Base-by-base conservation (phyloP, 2,113 vertebrate species). In the Embiotoca jacksoni region DNA sequence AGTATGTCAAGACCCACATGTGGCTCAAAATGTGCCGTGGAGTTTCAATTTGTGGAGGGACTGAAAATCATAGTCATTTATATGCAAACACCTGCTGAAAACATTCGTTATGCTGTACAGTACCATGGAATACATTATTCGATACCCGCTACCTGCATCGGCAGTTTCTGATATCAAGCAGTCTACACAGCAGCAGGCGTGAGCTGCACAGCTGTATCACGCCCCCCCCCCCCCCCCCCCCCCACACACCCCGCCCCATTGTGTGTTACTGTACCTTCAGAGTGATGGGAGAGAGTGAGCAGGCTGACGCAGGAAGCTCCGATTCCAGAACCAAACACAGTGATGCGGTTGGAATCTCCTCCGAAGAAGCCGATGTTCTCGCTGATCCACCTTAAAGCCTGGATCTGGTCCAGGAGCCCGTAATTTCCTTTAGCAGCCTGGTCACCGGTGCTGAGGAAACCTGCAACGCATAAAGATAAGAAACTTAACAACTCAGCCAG, bases 361-460 rank as follows among this genome's bases (percentile, higher is more conserved):
- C 98, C 98, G 7, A 99, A 99, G 95, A 98, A 99, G 85, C 96
- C 98, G 31, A 99, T 97, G 89, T 99, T 99, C 92, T 99, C 98
- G 0, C 98, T 99, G 92, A 99, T 97, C 98, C 98, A 99, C 71
- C 98, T 96, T 71, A 99, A 93, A 0, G 98, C 98, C 94, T 99
- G 98, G 83, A 99, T 99, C 94, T 99, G 98, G 94, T 99, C 98
- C 91, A 99, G 93, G 41, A 99, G 95, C 31, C 98, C 98, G 0
- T 99, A 99, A 91, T 99, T 99, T 78, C 98, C 98, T 91, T 99
- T 99, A 75, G 98, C 98, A 36, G 98, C 98, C 94, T 99, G 98
- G 93, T 99, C 98, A 0, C 98, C 98, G 0, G 98, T 99, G 82
- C 98, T 99, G 89, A 99, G 96, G 92, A 99, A 99, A 23, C 98